A percentile compares a stretch with the other conserved stretches of the same genome.
These are phyloP conservation scores for Noturus placidus DNA, from an alignment of 2,113 vertebrate species.

Conservation along the genomic window DNA sequence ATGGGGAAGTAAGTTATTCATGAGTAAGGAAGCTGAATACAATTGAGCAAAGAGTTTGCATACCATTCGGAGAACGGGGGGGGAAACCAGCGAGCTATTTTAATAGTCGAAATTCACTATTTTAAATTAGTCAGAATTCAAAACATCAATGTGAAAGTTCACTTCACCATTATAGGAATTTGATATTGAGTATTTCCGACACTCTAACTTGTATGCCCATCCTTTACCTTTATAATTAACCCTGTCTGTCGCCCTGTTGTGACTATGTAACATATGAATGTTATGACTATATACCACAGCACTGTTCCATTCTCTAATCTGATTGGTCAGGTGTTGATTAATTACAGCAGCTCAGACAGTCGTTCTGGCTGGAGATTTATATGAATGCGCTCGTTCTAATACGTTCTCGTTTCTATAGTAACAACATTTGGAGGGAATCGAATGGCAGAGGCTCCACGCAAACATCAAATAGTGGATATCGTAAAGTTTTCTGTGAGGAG, in stretches of 20 bases:
- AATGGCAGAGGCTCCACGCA: neutral
- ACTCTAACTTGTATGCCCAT: neutral
- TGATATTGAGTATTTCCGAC: neutral
- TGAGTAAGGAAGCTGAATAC: neutral
- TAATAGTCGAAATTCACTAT: neutral
- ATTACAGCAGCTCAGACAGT: neutral
- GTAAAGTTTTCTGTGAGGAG: neutral
- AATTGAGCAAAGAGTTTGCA: slow-evolving; percentile 6
- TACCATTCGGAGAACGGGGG: neutral
- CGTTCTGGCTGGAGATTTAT: neutral
- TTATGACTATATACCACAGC: neutral
- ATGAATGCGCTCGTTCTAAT: neutral
- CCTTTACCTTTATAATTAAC: neutral
- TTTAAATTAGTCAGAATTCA: neutral
- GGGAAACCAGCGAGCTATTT: neutral
- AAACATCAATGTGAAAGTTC: neutral
- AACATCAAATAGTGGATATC: neutral
- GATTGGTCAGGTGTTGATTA: neutral
- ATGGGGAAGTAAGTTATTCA: neutral
- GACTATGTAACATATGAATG: too few relatives aligned
- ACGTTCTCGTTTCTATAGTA: neutral
- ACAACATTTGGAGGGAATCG: neutral
- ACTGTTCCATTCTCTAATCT: neutral
- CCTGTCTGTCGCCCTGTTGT: neutral
- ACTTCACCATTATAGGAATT: neutral